Conservation (phyloP, 2,113 vertebrate species). For the Pitta sordida region DNA sequence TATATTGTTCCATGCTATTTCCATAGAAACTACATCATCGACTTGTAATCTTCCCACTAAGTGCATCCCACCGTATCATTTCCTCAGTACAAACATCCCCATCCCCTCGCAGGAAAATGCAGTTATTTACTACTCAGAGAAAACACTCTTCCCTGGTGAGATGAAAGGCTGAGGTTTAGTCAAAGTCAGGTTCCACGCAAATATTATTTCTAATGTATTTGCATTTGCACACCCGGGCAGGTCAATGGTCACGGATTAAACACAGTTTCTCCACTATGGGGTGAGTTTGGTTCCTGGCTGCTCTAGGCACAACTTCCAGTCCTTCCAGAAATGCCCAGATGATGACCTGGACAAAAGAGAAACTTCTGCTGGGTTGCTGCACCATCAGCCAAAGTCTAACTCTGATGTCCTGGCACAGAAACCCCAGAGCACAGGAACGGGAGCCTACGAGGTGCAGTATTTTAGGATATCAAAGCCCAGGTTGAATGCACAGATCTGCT, state of each 20-base stretch:
- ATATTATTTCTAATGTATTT: neutral
- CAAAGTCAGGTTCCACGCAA: neutral
- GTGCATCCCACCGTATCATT: neutral
- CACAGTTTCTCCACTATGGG: neutral
- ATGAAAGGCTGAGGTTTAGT: conserved; percentile 18
- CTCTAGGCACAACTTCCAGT: neutral
- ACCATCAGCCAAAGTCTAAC: neutral
- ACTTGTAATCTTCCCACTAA: conserved; percentile 41
- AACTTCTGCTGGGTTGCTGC: neutral
- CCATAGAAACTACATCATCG: conserved; percentile 48
- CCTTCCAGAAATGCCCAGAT: neutral
- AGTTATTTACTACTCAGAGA: neutral
- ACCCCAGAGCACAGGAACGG: accelerated
- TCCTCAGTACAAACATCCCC: neutral
- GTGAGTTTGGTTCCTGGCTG: neutral
- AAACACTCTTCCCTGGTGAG: neutral
- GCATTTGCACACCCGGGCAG: neutral
- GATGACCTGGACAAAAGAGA: neutral
- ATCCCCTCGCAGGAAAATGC: neutral
- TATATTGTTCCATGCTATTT: conserved; percentile 18
- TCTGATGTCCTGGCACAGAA: neutral
- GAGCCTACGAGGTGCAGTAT: neutral
- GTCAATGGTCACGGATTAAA: neutral
- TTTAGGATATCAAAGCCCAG: neutral
- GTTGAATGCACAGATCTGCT: neutral